A percentile compares a stretch with the other conserved stretches of the same genome.
Evolutionary conservation across 2,888 invertebrate genomes (phyloP).

Genomic region (Beris morrisii): DNA sequence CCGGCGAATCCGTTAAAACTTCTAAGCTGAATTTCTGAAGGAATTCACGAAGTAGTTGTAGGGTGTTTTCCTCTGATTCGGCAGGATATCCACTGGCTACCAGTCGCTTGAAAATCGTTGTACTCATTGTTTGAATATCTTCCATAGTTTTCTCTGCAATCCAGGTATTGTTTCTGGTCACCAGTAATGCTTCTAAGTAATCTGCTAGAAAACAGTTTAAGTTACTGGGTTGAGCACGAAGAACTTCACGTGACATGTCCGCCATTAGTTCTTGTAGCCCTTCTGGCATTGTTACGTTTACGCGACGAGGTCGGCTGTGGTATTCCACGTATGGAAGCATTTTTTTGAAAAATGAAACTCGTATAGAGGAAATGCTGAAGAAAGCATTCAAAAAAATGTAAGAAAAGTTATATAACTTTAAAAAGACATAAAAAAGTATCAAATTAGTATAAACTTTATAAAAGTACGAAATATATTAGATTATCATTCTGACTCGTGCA

Average conservation of each 20-base stretch:
- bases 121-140: constrained; percentile 12
- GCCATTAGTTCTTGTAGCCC: constrained; percentile 10
- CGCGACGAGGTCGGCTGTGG: neutral
- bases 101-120: neutral
- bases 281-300: neutral
- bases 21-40: neutral
- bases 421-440: no score
- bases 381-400: no score
- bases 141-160: neutral
- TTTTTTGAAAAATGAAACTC: no score
- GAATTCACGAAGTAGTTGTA: neutral
- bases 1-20: neutral
- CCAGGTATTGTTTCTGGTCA: neutral
- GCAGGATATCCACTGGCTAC: neutral
- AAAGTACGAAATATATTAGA: no score
- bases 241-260: constrained; percentile 15
- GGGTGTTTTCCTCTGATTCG: neutral
- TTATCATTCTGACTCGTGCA: no score
- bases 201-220: neutral
- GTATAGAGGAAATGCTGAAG: no score
- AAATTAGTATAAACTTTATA: no score
- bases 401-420: no score
- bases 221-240: neutral
- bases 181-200: constrained; percentile 8
- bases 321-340: neutral